Evolutionary conservation across 2,888 invertebrate genomes (phyloP).

Genomic region (Melinaea menophilus): DNA sequence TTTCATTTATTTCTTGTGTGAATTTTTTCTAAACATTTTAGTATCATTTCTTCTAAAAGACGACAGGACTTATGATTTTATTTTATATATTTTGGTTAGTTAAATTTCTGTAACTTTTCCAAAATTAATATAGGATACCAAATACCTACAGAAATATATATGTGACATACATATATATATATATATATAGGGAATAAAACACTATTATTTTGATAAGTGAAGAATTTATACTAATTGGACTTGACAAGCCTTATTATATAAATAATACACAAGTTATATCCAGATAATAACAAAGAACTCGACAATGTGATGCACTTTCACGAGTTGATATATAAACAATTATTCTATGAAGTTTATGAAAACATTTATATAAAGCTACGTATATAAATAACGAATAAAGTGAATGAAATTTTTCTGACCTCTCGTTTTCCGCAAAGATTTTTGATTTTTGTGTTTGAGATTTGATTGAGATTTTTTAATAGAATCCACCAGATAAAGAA

Average conservation of each 20-base stretch:
- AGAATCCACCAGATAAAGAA: conserved; percentile 16
- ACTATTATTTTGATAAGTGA: conserved; percentile 6
- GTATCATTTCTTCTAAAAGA: no score
- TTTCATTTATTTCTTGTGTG: no score
- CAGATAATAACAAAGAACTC: neutral
- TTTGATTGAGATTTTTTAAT: conserved; percentile 15
- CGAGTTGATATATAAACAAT: neutral
- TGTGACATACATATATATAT: no score
- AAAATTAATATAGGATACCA: no score
- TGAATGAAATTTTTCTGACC: conserved; percentile 26
- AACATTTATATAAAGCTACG: conserved; percentile 9
- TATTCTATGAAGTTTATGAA: no score
- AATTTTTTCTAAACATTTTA: no score
- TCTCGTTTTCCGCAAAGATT: conserved; percentile 27
- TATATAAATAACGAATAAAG: conserved; percentile 18
- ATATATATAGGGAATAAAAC: neutral
- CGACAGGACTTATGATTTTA: no score
- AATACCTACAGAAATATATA: no score
- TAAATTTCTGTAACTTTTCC: no score
- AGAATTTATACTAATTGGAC: conserved; percentile 14
- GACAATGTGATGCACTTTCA: neutral
- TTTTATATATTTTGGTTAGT: no score
- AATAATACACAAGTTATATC: conserved; percentile 15
- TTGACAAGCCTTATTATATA: conserved; percentile 10
- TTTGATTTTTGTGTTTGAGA: no score